Evolutionary conservation across 2,113 vertebrate genomes (phyloP), one percentile per base, ranked within the genome.

Genomic region (Tursiops truncatus): DNA sequence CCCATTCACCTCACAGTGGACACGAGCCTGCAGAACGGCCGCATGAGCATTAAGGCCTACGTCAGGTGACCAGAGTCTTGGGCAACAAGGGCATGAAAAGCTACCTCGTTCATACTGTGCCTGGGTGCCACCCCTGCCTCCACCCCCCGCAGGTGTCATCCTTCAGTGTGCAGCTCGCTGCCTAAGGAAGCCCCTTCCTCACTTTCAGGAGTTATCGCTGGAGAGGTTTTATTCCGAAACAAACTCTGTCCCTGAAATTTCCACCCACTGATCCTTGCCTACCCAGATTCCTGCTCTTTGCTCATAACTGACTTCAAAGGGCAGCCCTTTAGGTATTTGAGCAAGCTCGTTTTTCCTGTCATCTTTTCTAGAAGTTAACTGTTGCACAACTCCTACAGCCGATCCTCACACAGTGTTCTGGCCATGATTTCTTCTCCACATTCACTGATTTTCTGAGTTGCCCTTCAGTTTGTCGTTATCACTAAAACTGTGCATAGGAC

Each of bases 21-120:
- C 98, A 99, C 99, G 0, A 99, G 99, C 26, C 99, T 99, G 92
- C 99, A 99, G 98, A 99, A 99, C 0, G 99, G 99, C 62, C 99
- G 99, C 96, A 99, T 99, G 99, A 99, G 99, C 98, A 99, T 99
- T 98, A 99, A 99, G 25, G 99, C 99, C 89, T 99, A 99, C 0
- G 99, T 99, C 99, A 99, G 99, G 99, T 99, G 89, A 97, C 18
- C 31, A 0, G 47, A 33, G 89, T 33, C 70, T 70, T 41, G 85
- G 76, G 53, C 65, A 21, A 1, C 4, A 18, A 38, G 38, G 47
- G 31, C 31, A 2, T 28, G 13, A 50, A 33, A 33, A 23, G 13
- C 67, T 44, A 0, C 53, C 60, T 71, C 12, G 5, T 53, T 56
- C 44, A 10, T 4, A 21, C 33, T 25, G 6, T 63, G 56, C 77